Base-by-base conservation (phyloP, 2,113 vertebrate genomes). In the Stomatorhinus ivindoensis region DNA sequence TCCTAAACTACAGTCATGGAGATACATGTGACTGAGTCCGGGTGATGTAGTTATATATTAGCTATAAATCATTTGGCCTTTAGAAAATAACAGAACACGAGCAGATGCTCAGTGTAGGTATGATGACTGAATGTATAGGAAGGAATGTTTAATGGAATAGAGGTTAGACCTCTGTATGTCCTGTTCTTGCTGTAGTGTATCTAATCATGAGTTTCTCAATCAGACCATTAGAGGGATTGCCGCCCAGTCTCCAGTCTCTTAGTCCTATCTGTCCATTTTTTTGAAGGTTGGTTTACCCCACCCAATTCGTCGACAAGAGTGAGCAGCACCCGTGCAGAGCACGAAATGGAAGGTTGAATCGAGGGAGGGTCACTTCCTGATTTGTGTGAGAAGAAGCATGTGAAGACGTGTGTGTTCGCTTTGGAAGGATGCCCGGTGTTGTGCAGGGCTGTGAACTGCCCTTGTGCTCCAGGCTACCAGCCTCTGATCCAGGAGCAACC, bases 191-290 rank as follows among this genome's bases (percentile, higher is more conserved):
- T 90, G 55, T 80, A 87, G 73, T 44, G 53, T 89, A 92, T 93
- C 69, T 90, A 92, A 93, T 85, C 80, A 19, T 87, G 90, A 87
- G 31, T 90, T 93, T 93, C 90, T 53, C 82, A 84, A 83, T 50
- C 86, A 39, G 76, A 92, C 91, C 91, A 93, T 94, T 95, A 92
- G 92, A 91, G 55, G 88, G 91, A 94, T 93, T 94, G 91, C 90
- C 88, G 87, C 92, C 91, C 90, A 89, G 90, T 93, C 61, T 31
- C 83, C 85, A 92, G 93, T 93, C 89, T 84, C 50, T 89, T 24
- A 83, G 73, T 55, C 35, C 85, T 47, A 84, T 73, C 82, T 88
- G 89, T 55, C 80, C 46, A 50, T 24, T 87, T 76, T 87, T 31
- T 31, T 69, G 39, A 44, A 82, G 31, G 89, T 88, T 87, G 76